Evolutionary conservation across 2,113 vertebrate genomes (phyloP).

Genomic region (Ctenomys sociabilis): DNA sequence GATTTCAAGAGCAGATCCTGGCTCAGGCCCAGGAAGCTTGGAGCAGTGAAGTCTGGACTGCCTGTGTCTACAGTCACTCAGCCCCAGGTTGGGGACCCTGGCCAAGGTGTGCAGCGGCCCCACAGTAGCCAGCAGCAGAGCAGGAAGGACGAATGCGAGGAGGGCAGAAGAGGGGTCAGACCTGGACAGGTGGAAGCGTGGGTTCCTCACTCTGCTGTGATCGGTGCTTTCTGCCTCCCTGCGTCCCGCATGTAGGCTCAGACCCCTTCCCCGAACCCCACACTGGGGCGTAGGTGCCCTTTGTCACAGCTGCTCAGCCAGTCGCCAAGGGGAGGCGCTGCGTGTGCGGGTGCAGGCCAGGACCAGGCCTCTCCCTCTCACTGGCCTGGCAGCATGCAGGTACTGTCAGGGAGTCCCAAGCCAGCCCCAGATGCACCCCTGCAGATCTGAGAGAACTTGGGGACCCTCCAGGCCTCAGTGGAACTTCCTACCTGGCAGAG

Average conservation of each 20-base stretch:
- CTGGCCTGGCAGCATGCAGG: neutral
- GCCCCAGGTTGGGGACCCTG: constrained; percentile 29
- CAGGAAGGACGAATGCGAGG: neutral
- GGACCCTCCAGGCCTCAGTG: neutral
- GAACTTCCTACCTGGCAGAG: neutral
- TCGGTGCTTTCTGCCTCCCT: constrained; percentile 75
- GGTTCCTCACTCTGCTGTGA: constrained; percentile 62
- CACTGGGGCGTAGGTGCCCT: neutral
- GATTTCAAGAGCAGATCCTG: neutral
- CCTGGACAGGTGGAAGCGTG: neutral
- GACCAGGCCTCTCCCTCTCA: neutral
- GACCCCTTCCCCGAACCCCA: constrained; percentile 1
- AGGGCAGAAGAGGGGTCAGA: neutral
- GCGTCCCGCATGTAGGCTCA: constrained; percentile 74
- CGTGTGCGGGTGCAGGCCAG: neutral
- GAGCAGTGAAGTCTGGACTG: neutral
- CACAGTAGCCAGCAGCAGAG: neutral
- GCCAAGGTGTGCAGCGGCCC: neutral
- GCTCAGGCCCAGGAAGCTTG: neutral
- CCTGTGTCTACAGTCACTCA: neutral
- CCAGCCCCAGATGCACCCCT: neutral
- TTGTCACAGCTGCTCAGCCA: neutral
- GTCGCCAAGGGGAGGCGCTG: neutral
- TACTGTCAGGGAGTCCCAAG: neutral
- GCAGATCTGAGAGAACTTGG: neutral